These are phyloP conservation scores for Hyla sarda DNA, from an alignment of 2,113 vertebrate genomes.

Conservation along the genomic window DNA sequence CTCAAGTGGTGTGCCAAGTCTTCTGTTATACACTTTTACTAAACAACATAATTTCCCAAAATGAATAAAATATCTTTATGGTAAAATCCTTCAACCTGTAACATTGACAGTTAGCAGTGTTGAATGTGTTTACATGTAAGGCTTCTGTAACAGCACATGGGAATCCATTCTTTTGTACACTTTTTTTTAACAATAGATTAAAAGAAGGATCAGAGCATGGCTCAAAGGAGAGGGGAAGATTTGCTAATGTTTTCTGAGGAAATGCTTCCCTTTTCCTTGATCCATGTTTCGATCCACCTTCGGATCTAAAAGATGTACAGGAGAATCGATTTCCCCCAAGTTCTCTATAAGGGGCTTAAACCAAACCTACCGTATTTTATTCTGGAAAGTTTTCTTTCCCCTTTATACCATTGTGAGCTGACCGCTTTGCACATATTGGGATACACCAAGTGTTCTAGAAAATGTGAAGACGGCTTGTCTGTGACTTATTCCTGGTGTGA, in stretches of 20 bases:
- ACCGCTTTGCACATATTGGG: neutral
- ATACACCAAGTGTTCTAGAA: neutral
- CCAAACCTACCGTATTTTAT: neutral
- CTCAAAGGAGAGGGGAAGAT: no score
- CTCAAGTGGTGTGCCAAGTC: no score
- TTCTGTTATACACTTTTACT: no score
- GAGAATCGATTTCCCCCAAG: neutral
- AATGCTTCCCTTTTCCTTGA: no score
- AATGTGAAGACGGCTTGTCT: neutral
- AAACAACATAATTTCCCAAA: no score
- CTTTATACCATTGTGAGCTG: neutral
- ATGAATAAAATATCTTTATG: no score
- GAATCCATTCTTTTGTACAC: no score
- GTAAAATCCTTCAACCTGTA: no score
- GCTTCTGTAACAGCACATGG: neutral
- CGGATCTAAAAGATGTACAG: neutral
- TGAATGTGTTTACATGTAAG: neutral
- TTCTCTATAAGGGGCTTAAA: neutral
- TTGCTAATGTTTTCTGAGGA: no score
- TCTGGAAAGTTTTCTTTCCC: neutral
- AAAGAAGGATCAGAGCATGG: neutral
- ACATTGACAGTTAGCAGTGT: neutral
- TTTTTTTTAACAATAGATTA: no score
- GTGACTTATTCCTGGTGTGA: neutral
- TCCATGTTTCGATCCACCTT: no score